phyloP scores from a whole-genome alignment of 2,113 vertebrate genomes.

The Takifugu bimaculatus region DNA sequence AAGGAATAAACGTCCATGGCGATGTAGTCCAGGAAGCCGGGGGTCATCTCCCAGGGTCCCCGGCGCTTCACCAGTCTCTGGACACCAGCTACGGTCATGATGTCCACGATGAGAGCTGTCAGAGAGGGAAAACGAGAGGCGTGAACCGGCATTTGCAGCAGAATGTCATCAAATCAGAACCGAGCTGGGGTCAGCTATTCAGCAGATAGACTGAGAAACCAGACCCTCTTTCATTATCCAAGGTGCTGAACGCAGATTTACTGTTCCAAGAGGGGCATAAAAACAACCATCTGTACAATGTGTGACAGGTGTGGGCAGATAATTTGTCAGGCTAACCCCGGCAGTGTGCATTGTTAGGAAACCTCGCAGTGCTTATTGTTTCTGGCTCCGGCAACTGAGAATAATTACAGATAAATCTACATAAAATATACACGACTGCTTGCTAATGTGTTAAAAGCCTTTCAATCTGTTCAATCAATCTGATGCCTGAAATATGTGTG shows the following conservation, averaged over 20 bases:
- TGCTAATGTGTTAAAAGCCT: no score
- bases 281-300: conserved; percentile 7
- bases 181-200: not conserved
- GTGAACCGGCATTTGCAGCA: not conserved
- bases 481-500: no score
- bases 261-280: conserved; percentile 2
- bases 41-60: conserved; percentile 85
- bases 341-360: conserved; percentile 1
- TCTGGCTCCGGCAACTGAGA: not conserved
- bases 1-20: conserved; percentile 94
- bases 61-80: conserved; percentile 90
- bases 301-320: conserved; percentile 2
- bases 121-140: not conserved
- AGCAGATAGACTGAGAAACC: not conserved
- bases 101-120: conserved; percentile 86
- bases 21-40: conserved; percentile 85
- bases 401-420: not conserved
- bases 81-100: conserved; percentile 86
- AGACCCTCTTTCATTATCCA: not conserved
- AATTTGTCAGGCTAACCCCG: not conserved
- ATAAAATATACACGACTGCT: no score
- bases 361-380: not conserved
- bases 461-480: no score
- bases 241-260: not conserved
- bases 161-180: no score